phyloP scores from a whole-genome alignment of 2,113 vertebrate species.

The Xenus cinereus region DNA sequence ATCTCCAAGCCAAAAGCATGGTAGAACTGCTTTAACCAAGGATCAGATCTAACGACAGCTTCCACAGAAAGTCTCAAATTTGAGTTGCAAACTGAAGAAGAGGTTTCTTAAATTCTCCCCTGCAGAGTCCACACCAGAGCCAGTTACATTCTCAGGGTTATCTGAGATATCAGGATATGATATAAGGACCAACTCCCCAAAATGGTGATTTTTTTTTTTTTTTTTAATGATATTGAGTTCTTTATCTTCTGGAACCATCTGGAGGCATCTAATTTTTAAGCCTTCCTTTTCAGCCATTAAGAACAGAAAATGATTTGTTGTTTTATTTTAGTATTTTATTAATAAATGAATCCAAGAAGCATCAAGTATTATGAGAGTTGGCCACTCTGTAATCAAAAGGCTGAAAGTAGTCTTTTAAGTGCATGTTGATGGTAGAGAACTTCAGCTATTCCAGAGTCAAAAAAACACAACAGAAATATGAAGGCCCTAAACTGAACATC shows the following conservation, averaged over 20 bases:
- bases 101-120: neutral
- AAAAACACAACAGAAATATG: neutral
- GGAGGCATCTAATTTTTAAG: neutral
- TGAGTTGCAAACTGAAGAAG: neutral
- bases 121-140: neutral
- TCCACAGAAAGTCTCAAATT: neutral
- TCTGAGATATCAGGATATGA: neutral
- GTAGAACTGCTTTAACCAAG: neutral
- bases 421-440: neutral
- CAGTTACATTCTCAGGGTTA: neutral
- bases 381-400: neutral
- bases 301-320: neutral
- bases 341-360: neutral
- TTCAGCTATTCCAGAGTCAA: neutral
- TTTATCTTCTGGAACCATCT: neutral
- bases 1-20: fast-evolving
- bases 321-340: neutral
- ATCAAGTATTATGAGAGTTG: neutral
- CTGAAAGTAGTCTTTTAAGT: neutral
- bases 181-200: neutral
- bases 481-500: neutral
- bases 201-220: neutral
- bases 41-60: neutral
- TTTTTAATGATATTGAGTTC: neutral
- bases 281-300: neutral